Evolutionary conservation across 2,797 vertebrate genomes (phyloP).

Genomic region (Pangasius macronema): DNA sequence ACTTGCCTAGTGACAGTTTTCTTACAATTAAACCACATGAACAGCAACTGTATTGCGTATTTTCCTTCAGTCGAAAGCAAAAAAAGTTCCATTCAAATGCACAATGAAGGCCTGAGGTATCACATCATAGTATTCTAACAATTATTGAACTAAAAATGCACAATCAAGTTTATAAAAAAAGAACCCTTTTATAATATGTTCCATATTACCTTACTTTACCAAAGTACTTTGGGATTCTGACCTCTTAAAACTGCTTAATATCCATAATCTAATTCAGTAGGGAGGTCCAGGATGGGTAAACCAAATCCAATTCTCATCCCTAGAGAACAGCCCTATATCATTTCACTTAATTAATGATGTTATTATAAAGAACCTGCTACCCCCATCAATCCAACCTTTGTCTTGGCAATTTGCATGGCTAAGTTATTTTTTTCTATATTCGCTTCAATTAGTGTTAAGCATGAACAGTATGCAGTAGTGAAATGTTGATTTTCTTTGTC

Average conservation of each 20-base stretch:
- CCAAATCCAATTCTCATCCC: neutral
- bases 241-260: neutral
- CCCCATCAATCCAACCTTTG: neutral
- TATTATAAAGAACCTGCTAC: neutral
- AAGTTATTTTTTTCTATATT: slow-evolving; percentile 53
- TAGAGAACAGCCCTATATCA: neutral
- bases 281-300: neutral
- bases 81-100: neutral
- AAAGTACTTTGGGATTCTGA: neutral
- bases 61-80: neutral
- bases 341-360: neutral
- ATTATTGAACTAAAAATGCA: neutral
- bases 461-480: slow-evolving; percentile 50
- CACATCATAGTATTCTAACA: neutral
- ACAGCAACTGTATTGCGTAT: neutral
- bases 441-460: slow-evolving; percentile 53
- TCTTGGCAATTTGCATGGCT: slow-evolving; percentile 47
- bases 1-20: neutral
- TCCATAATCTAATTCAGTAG: neutral
- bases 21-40: neutral
- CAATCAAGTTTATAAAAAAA: neutral
- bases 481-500: slow-evolving; percentile 61
- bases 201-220: neutral
- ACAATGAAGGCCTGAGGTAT: neutral
- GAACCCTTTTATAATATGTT: neutral